Base-by-base conservation (phyloP, 2,888 invertebrate genomes). In the Drosophila percnosoma region DNA sequence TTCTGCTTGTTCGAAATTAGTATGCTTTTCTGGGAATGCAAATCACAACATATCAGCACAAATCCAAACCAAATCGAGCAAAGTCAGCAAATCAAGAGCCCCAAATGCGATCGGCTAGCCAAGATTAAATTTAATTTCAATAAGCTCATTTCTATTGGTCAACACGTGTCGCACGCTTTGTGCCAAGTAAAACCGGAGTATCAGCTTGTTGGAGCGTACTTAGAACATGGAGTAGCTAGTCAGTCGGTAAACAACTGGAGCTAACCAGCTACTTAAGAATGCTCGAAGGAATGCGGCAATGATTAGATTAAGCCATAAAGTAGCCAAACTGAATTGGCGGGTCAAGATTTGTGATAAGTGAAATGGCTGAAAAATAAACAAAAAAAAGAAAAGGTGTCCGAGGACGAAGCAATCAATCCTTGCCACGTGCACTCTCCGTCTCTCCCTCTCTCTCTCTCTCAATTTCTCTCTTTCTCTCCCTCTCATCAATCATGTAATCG, bases 401-500 rank as follows among this genome's bases (percentile, higher is more conserved):
- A 40, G 59, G 49, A 57, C 51, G 13, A 13, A 31, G 33, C 38
- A 62, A 51, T 60, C 68, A 55, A 62, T 65, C 70, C 60, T 84
- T 78, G 71, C 70, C 88, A 82, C 88, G 80, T 85, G 86, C 29
- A 51, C 52, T 65, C 18, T 24, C 18, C 29, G 11, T 42, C 33
- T 13, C 4, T 11, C n/a, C 24, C 3, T n/a, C 13, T 24, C 4
- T 21, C 5, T 36, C 1, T 36, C 24, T 36, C 21, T 45, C 21
- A 21, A 21, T 21, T 0, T 27, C 27, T 27, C 0, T 27, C 21
- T 36, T 15, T 36, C n/a, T 45, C 71, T 60, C 75, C 70, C 57
- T 27, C 67, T 55, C 87, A 82, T 84, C 85, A 89, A 82, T 83
- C 89, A 72, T 78, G 75, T 70, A 83, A 89, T 87, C 78, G 81